Evolutionary conservation across 2,797 vertebrate genomes (phyloP).

Genomic region (Loriculus beryllinus): DNA sequence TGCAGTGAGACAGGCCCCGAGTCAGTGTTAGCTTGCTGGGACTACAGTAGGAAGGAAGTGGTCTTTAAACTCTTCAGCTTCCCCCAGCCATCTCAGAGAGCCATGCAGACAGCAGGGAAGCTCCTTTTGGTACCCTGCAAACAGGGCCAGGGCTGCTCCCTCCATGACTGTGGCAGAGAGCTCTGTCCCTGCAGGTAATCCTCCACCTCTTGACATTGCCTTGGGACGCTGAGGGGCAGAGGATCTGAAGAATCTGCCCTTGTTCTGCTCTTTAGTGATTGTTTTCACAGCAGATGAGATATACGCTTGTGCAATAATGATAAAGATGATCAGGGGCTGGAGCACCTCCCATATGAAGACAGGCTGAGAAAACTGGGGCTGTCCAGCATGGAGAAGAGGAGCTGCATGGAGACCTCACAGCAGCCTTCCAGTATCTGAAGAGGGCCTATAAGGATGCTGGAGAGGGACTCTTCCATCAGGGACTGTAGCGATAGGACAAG

Average conservation of each 20-base stretch:
- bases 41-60: neutral
- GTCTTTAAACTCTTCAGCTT: neutral
- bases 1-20: neutral
- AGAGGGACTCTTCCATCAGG: neutral
- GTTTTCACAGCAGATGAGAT: neutral
- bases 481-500: neutral
- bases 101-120: too few species aligned
- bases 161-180: neutral
- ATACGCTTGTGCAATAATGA: neutral
- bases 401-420: neutral
- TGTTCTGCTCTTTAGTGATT: neutral
- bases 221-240: neutral
- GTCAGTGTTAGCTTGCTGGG: neutral
- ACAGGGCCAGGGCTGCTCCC: neutral
- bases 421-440: neutral
- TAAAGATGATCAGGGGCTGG: neutral
- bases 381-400: neutral
- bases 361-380: neutral
- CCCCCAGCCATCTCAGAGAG: neutral
- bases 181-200: neutral
- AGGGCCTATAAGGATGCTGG: neutral
- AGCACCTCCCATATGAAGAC: neutral
- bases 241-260: neutral
- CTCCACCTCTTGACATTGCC: neutral
- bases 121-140: neutral